A percentile compares a stretch with the other conserved stretches of the same genome.
Conservation (phyloP, 2,888 invertebrate genomes). For the Cistogaster globosa region DNA sequence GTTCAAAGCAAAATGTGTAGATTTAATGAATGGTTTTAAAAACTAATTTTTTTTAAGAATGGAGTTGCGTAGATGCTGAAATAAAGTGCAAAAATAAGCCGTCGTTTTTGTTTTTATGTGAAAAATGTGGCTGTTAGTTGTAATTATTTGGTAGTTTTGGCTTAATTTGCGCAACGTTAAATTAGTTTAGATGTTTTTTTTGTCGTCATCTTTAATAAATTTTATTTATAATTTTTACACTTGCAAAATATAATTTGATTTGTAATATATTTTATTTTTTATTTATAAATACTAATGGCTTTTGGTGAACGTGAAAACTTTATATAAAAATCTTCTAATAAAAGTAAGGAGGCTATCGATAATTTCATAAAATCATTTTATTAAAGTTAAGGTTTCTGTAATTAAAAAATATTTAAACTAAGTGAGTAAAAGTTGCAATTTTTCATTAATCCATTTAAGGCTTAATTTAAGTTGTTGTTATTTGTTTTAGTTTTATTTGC, state of each 20-base stretch:
- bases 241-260: slow-evolving; percentile 38
- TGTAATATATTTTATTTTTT: slow-evolving; percentile 5
- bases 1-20: slow-evolving; percentile 55
- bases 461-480: not conserved
- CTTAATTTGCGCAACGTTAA: slow-evolving; percentile 37
- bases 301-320: too few species aligned
- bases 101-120: not conserved
- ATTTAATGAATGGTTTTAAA: slow-evolving; percentile 51
- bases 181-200: not conserved
- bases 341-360: not conserved
- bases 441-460: slow-evolving; percentile 10
- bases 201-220: not conserved
- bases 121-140: not conserved
- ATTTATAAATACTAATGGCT: too few species aligned
- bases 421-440: not conserved
- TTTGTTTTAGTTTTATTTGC: slow-evolving; percentile 30
- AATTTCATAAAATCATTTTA: slow-evolving; percentile 24
- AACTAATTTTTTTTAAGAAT: slow-evolving; percentile 1
- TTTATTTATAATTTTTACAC: slow-evolving; percentile 20
- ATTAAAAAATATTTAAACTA: not conserved
- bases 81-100: too few species aligned
- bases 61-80: slow-evolving; percentile 36
- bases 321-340: not conserved
- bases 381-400: not conserved
- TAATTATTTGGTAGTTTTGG: slow-evolving; percentile 50